A percentile compares a stretch with the other conserved stretches of the same genome.
These are phyloP conservation scores for Irena cyanogastra DNA, from an alignment of 2,113 vertebrate genomes.

Conservation along the genomic window DNA sequence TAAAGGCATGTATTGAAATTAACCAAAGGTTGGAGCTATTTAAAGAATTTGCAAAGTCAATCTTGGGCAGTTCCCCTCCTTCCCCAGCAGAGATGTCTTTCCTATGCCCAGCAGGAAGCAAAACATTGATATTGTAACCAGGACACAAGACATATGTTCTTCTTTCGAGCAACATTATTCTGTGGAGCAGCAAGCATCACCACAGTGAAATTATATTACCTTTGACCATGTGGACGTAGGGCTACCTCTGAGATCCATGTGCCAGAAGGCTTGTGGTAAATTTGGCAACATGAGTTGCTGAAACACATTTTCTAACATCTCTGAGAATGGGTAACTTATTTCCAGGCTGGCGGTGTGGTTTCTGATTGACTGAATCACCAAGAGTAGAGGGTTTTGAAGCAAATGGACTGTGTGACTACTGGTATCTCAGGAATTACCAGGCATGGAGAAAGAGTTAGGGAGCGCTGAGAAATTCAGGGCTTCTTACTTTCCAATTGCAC, in stretches of 20 bases:
- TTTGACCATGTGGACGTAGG: background rate
- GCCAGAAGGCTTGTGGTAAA: background rate
- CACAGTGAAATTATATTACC: background rate
- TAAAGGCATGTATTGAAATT: background rate
- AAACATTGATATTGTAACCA: background rate
- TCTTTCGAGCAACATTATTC: background rate
- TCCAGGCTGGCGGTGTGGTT: background rate
- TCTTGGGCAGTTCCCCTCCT: background rate
- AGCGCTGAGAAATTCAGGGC: background rate
- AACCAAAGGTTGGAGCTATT: background rate
- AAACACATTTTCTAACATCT: background rate
- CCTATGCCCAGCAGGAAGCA: background rate
- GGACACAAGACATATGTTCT: background rate
- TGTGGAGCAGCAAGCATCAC: background rate
- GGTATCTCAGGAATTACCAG: background rate
- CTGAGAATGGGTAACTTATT: background rate
- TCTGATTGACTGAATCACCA: background rate
- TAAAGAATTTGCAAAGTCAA: background rate
- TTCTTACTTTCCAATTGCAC: background rate
- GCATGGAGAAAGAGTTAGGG: no score
- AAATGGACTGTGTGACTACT: background rate
- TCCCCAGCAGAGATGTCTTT: background rate
- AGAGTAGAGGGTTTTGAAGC: background rate
- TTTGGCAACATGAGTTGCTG: background rate
- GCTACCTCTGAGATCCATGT: background rate